A percentile compares a stretch with the other conserved stretches of the same genome.
Conservation (phyloP, 2,113 vertebrate species). For the Triplophysa siluroides region DNA sequence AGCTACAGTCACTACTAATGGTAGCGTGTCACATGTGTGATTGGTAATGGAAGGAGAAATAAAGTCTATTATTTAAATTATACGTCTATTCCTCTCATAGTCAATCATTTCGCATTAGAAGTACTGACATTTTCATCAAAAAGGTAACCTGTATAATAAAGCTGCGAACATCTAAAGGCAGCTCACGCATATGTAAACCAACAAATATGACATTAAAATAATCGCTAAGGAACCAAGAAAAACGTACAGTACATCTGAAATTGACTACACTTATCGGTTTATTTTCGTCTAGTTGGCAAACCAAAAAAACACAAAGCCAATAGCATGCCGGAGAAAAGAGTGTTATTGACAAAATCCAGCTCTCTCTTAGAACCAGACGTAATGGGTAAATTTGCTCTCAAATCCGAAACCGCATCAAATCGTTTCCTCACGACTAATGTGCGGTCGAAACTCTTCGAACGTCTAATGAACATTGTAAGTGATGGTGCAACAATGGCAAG, state of each 20-base stretch:
- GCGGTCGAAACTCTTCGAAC: neutral
- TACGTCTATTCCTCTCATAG: neutral
- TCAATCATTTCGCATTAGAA: conserved; percentile 9
- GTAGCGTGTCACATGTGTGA: neutral
- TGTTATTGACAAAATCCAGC: conserved; percentile 3
- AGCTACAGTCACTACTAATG: neutral
- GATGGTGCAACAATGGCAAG: conserved; percentile 13
- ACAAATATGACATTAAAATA: neutral
- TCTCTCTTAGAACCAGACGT: conserved; percentile 1
- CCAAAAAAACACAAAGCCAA: neutral
- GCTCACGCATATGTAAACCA: neutral
- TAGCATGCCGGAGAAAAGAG: neutral
- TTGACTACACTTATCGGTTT: neutral
- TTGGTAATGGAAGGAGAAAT: conserved; percentile 10
- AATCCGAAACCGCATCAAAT: conserved; percentile 20
- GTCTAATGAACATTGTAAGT: neutral
- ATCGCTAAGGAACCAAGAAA: neutral
- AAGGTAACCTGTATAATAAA: neutral
- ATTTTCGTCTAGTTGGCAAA: conserved; percentile 13
- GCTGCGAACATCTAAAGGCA: neutral
- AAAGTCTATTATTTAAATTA: neutral
- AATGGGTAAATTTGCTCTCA: neutral
- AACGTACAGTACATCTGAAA: neutral
- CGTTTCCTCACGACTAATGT: conserved; percentile 8
- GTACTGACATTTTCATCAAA: neutral